Base-by-base conservation (phyloP, 2,113 vertebrate species). In the Plectropomus leopardus region DNA sequence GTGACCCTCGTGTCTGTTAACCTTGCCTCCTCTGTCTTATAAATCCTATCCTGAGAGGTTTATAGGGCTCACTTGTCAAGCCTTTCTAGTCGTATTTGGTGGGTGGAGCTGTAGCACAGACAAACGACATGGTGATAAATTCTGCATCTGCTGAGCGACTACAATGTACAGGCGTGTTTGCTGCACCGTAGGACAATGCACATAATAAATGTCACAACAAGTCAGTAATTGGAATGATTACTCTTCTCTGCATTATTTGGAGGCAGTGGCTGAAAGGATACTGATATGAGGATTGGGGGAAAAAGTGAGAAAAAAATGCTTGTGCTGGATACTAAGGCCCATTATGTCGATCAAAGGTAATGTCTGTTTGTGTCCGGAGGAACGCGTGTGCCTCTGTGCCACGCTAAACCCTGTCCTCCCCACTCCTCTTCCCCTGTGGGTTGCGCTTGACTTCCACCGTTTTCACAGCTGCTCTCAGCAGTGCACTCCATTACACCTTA, bases 401-500 rank as follows among this genome's bases (percentile, higher is more conserved):
- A 76, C 73, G 57, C 77, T 80, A 78, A 80, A 81, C 59, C 82
- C 57, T 79, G 83, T 87, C 84, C 90, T 89, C 81, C 61, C 58
- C 84, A 57, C 77, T 85, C 77, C 71, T 58, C 82, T 80, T 89
- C 92, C 91, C 91, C 69, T 69, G 90, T 90, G 93, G 85, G 90
- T 92, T 90, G 89, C 84, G 88, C 92, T 93, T 90, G 90, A 90
- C 89, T 92, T 89, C 72, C 83, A 86, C 74, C 85, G 78, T 94
- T 93, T 94, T 93, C 92, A 88, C 92, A 93, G 92, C 92, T 92
- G 92, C 90, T 92, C 92, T 88, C 88, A 71, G 80, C 81, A 84
- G 88, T 92, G 88, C 92, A 92, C 93, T 94, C 92, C 92, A 94
- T 94, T 94, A 91, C 92, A 93, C 92, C 91, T 93, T 92, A 93